Base-by-base conservation (phyloP, 2,888 invertebrate genomes). In the Lathronympha strigana region DNA sequence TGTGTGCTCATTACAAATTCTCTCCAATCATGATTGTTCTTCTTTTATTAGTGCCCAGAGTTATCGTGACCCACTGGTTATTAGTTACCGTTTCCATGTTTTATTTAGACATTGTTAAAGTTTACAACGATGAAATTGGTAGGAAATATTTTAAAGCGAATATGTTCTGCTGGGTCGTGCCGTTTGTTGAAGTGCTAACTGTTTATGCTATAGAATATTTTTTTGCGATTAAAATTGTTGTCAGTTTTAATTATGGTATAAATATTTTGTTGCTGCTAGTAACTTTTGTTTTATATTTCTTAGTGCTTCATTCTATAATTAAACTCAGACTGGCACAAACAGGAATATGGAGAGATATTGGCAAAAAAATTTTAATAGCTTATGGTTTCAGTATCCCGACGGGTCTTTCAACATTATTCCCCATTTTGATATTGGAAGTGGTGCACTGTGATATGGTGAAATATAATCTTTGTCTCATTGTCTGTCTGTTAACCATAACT, bases 11-110 rank as follows among this genome's bases (percentile, higher is more conserved):
- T 17, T 19, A 54, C 8, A 38, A 25, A n/a, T 25, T 25, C 25
- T 25, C 38, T 5, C 15, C n/a, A 8, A 25, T 40, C 5, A 11
- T 38, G 4, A 23, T 54, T 9, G 25, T 25, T n/a, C 25, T 54
- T 0, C 8, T 54, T 1, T 40, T 38, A n/a, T 15, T 54, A 5
- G 25, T 25, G 2, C 54, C 38, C 1, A 38, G 54, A 25, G 13
- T 54, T 11, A 17, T 54, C n/a, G 25, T 54, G 38, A 54, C 36
- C 25, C 54, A 54, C 17, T 54, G 54, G 54, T 38, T 54, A 15
- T 25, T 54, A 23, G 25, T 54, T 17, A 25, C 54, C 8, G 25
- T n/a, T 38, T 23, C 11, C 9, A 54, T 54, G 54, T 38, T 25
- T 11, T 54, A 54, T 2, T 25, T 15, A 8, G 23, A 38, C 11